Conservation (phyloP, 92 coral and sea anemone species). For the Epizoanthus rinbou region DNA sequence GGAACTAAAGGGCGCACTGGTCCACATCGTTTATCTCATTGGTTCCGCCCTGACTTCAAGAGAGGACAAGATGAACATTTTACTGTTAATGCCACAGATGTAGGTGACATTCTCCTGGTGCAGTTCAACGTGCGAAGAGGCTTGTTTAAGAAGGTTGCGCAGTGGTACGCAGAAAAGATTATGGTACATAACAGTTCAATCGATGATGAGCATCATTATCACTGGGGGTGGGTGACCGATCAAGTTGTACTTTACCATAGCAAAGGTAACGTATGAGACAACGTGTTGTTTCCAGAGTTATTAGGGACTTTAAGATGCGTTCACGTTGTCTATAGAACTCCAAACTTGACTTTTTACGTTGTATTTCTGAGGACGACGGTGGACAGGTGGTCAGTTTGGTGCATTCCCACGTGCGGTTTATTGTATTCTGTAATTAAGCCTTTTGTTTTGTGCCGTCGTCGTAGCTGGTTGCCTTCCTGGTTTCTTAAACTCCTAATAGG, state of each 20-base stretch:
- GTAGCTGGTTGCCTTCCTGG: too few species aligned
- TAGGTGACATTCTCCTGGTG: slow-evolving; percentile 16
- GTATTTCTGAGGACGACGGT: too few species aligned
- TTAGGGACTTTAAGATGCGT: background rate
- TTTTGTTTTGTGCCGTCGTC: too few species aligned
- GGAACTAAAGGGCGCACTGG: slow-evolving; percentile 26
- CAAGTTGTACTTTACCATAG: slow-evolving; percentile 32
- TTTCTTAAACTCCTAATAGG: too few species aligned
- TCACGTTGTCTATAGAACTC: too few species aligned
- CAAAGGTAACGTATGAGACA: slow-evolving; percentile 2
- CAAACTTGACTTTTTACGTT: too few species aligned
- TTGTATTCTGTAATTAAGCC: too few species aligned
- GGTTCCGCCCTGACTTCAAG: slow-evolving; percentile 19
- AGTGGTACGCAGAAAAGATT: slow-evolving; percentile 9
- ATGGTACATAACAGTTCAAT: background rate
- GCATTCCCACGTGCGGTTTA: too few species aligned
- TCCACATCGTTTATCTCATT: slow-evolving; percentile 6
- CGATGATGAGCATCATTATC: slow-evolving; percentile 6
- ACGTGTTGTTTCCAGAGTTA: too few species aligned
- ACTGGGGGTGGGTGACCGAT: slow-evolving; percentile 24
- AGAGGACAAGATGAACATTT: slow-evolving; percentile 7
- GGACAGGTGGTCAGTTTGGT: too few species aligned
- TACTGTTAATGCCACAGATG: background rate
- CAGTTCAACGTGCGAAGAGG: slow-evolving; percentile 16
- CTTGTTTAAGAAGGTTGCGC: background rate